These are phyloP conservation scores for Macropus fuliginosus DNA, from an alignment of 2,797 vertebrate genomes.

Conservation along the genomic window DNA sequence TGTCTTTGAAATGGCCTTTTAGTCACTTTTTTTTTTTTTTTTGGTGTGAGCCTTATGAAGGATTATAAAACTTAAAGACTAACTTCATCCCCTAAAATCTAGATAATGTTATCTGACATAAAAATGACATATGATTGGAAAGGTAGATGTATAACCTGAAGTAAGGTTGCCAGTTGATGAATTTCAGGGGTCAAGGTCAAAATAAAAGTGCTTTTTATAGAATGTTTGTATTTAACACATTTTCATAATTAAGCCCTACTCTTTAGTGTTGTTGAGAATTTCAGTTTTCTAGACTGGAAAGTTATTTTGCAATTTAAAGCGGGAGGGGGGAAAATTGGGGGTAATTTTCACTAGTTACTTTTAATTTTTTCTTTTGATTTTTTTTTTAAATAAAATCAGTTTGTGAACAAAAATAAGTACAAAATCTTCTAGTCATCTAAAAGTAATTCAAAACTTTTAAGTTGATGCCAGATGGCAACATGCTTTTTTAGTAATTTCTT, in stretches of 20 bases:
- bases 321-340: conserved; percentile 65
- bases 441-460: conserved; percentile 77
- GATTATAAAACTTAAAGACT: conserved; percentile 59
- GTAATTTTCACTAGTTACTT: conserved; percentile 73
- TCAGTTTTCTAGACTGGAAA: conserved; percentile 75
- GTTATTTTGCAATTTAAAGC: conserved; percentile 80
- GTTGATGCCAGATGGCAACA: conserved; percentile 81
- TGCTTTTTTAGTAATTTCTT: conserved; percentile 81
- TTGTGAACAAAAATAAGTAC: conserved; percentile 79
- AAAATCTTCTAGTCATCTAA: conserved; percentile 54
- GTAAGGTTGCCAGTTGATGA: conserved; percentile 61
- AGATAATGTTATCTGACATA: conserved; percentile 42
- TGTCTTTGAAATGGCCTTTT: conserved; percentile 80
- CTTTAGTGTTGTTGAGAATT: not conserved
- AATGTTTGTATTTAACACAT: conserved; percentile 82
- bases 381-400: conserved; percentile 84
- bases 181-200: conserved; percentile 78
- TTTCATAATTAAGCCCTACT: conserved; percentile 78
- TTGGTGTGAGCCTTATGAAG: conserved; percentile 53
- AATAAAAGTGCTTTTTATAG: conserved; percentile 69
- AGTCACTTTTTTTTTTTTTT: conserved; percentile 49
- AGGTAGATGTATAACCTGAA: conserved; percentile 66
- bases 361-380: conserved; percentile 62
- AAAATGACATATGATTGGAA: conserved; percentile 73
- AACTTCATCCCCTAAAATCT: conserved; percentile 60